Evolutionary conservation across 2,113 vertebrate genomes (phyloP).

Genomic region (Marcusenius ussheri): DNA sequence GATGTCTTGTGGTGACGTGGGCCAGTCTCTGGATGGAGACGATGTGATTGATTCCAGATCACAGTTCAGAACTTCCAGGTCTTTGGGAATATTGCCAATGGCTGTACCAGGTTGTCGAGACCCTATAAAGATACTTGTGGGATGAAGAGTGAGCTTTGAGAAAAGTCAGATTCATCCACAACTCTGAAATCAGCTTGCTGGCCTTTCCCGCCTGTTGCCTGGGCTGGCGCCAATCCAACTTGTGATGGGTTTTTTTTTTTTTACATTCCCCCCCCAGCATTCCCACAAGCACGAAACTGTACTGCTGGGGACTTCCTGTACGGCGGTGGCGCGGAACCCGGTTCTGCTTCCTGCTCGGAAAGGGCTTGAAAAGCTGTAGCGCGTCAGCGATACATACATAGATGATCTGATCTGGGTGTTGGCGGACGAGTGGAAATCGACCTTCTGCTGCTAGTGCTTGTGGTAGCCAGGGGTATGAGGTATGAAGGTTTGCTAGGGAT

Average conservation of each 20-base stretch:
- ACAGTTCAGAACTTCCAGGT: not conserved
- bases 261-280: not conserved
- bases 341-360: not conserved
- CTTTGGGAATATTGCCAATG: not conserved
- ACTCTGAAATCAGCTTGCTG: not conserved
- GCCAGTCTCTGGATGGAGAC: not conserved
- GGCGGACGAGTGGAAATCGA: not conserved
- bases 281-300: slow-evolving; percentile 2
- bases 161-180: not conserved
- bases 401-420: not conserved
- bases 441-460: not conserved
- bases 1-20: not conserved
- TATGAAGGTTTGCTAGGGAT: not conserved
- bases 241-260: not conserved
- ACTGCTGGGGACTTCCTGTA: slow-evolving; percentile 28
- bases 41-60: not conserved
- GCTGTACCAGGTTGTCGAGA: not conserved
- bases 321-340: not conserved
- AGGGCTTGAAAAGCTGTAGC: not conserved
- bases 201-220: not conserved
- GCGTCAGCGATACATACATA: not conserved
- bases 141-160: not conserved
- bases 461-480: not conserved
- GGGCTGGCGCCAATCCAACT: not conserved
- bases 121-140: not conserved